Conservation (phyloP, 1,140 invertebrate species). For the Venustaconcha ellipsiformis region DNA sequence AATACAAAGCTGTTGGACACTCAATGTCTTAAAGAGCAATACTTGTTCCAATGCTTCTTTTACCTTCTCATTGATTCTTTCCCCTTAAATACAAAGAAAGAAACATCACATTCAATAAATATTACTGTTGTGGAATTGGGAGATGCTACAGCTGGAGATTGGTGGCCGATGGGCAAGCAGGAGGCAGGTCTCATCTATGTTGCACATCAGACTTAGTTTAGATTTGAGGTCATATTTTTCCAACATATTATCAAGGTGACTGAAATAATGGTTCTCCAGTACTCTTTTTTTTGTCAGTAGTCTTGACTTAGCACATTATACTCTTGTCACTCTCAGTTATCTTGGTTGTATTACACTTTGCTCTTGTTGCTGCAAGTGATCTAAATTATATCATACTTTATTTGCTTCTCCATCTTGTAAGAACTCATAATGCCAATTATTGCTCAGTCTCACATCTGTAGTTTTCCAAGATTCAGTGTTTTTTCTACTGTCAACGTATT, state of each 20-base stretch:
- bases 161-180: conserved; percentile 10
- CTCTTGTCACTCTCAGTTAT: too few relatives aligned
- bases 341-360: too few relatives aligned
- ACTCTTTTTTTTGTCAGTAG: not conserved
- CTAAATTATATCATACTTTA: too few relatives aligned
- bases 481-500: too few relatives aligned
- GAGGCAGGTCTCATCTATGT: conserved; percentile 8
- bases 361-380: too few relatives aligned
- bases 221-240: not conserved
- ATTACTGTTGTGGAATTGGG: conserved; percentile 10
- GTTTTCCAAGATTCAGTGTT: too few relatives aligned
- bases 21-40: not conserved
- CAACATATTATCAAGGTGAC: conserved; percentile 2
- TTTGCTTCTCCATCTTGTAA: too few relatives aligned
- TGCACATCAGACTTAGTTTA: conserved; percentile 10
- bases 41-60: too few relatives aligned
- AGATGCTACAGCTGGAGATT: conserved; percentile 12
- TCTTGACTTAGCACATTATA: too few relatives aligned
- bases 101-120: conserved; percentile 8
- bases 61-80: not conserved
- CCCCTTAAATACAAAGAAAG: conserved; percentile 10
- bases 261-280: not conserved
- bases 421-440: too few relatives aligned
- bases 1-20: conserved; percentile 1
- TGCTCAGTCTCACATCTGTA: too few relatives aligned